phyloP scores from a whole-genome alignment of 2,888 invertebrate species.

The Horisme vitalbata region DNA sequence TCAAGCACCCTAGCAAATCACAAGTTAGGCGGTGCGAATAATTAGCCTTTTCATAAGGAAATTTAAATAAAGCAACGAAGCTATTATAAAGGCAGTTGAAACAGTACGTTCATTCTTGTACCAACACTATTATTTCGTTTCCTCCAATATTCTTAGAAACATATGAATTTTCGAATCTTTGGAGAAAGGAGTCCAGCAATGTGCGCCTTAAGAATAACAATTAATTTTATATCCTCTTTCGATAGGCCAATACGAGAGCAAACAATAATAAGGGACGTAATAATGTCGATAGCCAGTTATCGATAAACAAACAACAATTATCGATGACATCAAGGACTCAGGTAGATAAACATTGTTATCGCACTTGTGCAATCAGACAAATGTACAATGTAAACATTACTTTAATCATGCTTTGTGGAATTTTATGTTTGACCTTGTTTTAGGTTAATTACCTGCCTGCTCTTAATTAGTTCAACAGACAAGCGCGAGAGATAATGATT shows the following conservation, averaged over 20 bases:
- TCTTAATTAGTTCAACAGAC: not conserved
- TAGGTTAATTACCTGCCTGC: not conserved
- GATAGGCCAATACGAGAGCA: conserved; percentile 34
- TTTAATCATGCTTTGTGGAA: not conserved
- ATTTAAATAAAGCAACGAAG: not conserved
- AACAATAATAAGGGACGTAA: conserved; percentile 38
- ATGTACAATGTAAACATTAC: conserved; percentile 4
- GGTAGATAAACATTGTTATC: conserved; percentile 11
- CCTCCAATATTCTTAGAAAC: conserved; percentile 28
- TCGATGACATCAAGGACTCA: conserved; percentile 15
- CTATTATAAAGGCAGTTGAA: not conserved
- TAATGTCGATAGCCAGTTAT: conserved; percentile 28
- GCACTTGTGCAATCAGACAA: conserved; percentile 9
- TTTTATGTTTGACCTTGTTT: conserved; percentile 5
- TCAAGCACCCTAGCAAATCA: too few species aligned
- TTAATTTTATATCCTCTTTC: conserved; percentile 62
- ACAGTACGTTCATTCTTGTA: not conserved
- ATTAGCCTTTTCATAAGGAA: not conserved
- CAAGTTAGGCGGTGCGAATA: too few species aligned
- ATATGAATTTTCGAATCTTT: conserved; percentile 51
- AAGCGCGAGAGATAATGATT: conserved; percentile 1
- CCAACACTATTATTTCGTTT: conserved; percentile 12
- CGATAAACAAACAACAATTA: conserved; percentile 17
- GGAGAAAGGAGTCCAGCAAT: conserved; percentile 64
- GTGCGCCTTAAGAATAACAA: conserved; percentile 62